Evolutionary conservation across 2,113 vertebrate genomes (phyloP), one percentile per base, ranked within the genome.

Genomic region (Pollachius pollachius): DNA sequence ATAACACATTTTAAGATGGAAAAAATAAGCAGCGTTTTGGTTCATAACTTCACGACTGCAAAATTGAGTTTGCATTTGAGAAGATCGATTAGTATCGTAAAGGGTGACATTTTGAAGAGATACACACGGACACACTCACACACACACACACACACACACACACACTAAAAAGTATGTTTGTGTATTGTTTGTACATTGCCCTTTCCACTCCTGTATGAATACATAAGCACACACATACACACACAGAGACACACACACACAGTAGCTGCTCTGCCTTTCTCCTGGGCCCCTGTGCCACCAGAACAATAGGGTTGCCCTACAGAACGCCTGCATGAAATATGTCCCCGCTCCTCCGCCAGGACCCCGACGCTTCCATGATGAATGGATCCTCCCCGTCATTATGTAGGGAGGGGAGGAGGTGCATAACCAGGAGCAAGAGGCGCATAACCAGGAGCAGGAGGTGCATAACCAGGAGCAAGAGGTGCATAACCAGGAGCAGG

Each of bases 261-360:
- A 58, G 15, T 52, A 62, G 34, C 69, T 65, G 48, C 67, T 19
- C 5, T 76, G 30, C 27, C 64, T 69, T 70, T 68, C 73, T 76
- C 54, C 59, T 75, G 74, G 76, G 68, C 62, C 64, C 67, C 52
- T 74, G 80, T 7, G 27, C 61, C 74, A 70, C 64, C 72, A 85
- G 79, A 85, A 85, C 83, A 85, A 85, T 87, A 79, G 83, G 78
- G 73, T 78, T 82, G 81, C 76, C 81, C 81, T 82, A 80, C 80
- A 78, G 75, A 83, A 79, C 77, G 78, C 76, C 75, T 75, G 67
- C 80, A 81, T 86, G 86, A 88, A 88, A 88, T 83, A 85, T 84
- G 83, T 75, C 80, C 82, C 75, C 67, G 65, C 77, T 81, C 75
- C 65, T 30, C 25, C 67, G 80, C 82, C 78, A 83, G 72, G 71